Conservation (phyloP, 2,888 invertebrate species). For the Yponomeuta cagnagella region DNA sequence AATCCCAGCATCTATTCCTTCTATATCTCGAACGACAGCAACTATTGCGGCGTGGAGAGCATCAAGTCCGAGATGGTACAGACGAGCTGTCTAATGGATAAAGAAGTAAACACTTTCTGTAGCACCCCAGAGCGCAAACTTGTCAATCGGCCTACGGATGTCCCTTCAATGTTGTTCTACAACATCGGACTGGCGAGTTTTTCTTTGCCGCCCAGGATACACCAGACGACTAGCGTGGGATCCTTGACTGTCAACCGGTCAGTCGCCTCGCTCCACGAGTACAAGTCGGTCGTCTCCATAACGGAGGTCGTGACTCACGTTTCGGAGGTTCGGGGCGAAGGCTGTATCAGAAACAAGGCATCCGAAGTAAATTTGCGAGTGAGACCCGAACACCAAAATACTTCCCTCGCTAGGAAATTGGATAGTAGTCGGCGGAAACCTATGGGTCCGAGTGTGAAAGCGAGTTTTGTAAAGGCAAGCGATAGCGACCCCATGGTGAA, state of each 20-base stretch:
- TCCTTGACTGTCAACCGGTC: slow-evolving; percentile 35
- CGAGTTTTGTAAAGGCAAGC: neutral
- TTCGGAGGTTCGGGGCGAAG: neutral
- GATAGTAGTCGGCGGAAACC: neutral
- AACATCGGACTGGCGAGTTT: neutral
- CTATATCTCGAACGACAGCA: slow-evolving; percentile 33
- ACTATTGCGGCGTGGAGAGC: neutral
- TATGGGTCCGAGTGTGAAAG: neutral
- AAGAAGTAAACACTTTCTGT: slow-evolving; percentile 39
- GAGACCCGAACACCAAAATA: neutral
- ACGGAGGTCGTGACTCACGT: neutral
- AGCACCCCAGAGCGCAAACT: slow-evolving; percentile 31
- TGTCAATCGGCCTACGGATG: slow-evolving; percentile 38
- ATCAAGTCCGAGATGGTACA: slow-evolving; percentile 11
- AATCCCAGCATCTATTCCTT: slow-evolving; percentile 38
- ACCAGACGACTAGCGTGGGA: slow-evolving; percentile 28
- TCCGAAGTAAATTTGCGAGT: neutral
- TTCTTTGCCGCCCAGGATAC: slow-evolving; percentile 22
- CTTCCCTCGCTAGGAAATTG: neutral
- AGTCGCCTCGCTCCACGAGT: slow-evolving; percentile 33
- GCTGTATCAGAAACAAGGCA: neutral
- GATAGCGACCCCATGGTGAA: slow-evolving; percentile 39
- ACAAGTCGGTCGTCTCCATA: slow-evolving; percentile 27
- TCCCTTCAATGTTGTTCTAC: slow-evolving; percentile 35
- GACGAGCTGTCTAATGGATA: slow-evolving; percentile 29